A percentile compares a stretch with the other conserved stretches of the same genome.
These are phyloP conservation scores for Entomyzon cyanotis DNA, from an alignment of 2,113 vertebrate species.

Conservation along the genomic window DNA sequence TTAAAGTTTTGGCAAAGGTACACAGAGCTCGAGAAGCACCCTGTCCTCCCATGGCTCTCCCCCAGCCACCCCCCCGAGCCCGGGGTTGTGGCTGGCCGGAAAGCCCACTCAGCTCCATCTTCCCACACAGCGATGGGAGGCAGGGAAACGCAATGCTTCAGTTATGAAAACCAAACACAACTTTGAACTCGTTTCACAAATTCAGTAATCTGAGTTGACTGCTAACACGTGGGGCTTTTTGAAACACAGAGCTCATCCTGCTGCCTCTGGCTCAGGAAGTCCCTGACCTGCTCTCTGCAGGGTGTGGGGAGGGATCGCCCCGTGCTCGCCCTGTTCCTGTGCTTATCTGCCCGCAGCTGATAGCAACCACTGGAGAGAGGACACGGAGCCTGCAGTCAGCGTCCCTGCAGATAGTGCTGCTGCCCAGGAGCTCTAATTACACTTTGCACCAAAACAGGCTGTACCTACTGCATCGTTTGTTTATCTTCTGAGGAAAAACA, in stretches of 20 bases:
- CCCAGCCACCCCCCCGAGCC: accelerated
- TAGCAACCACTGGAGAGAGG: neutral
- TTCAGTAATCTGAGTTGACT: neutral
- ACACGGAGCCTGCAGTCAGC: neutral
- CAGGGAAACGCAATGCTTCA: neutral
- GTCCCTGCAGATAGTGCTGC: neutral
- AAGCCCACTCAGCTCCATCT: neutral
- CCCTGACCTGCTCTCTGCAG: neutral
- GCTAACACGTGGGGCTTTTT: neutral
- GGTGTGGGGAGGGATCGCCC: neutral
- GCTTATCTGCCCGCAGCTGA: neutral
- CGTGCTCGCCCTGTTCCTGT: neutral
- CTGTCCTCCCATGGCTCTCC: neutral
- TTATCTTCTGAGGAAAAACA: neutral
- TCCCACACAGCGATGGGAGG: neutral
- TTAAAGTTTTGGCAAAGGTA: neutral
- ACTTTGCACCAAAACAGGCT: neutral
- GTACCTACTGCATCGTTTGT: neutral
- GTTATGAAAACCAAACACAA: neutral
- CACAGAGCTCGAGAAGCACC: accelerated
- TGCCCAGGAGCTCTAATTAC: neutral
- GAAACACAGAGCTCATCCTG: neutral
- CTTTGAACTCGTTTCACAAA: neutral
- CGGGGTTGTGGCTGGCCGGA: neutral
- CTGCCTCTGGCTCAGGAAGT: neutral